Percentiles rank a stretch among this genome's conserved stretches.
phyloP scores from a whole-genome alignment of 2,113 vertebrate genomes.

The Brachypodius melanocephalos region DNA sequence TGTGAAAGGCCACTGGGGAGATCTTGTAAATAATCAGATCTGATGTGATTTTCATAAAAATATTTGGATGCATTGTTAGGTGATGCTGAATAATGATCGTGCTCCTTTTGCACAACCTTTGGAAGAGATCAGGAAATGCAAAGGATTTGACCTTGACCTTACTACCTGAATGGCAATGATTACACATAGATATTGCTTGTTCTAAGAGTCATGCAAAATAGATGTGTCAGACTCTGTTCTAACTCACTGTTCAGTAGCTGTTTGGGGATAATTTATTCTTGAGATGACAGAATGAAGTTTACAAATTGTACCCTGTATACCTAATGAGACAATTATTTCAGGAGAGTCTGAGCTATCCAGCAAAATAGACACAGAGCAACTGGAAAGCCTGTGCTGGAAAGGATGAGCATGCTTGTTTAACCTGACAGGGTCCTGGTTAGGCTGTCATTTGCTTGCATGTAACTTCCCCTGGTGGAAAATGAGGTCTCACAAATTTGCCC shows the following conservation, averaged over 20 bases:
- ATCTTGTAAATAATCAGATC: not conserved
- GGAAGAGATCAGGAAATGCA: not conserved
- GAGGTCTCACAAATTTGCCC: not conserved
- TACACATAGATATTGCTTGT: not conserved
- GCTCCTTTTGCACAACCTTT: not conserved
- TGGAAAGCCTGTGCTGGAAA: not conserved
- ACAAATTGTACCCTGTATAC: constrained; percentile 1
- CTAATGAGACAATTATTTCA: constrained; percentile 39
- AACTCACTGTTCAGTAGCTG: not conserved
- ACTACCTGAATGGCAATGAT: not conserved
- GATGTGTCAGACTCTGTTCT: not conserved
- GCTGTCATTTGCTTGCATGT: not conserved
- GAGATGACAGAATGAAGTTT: constrained; percentile 22
- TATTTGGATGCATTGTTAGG: not conserved
- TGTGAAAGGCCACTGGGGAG: not conserved
- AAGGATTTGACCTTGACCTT: not conserved
- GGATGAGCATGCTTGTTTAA: not conserved
- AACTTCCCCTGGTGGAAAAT: constrained; percentile 1
- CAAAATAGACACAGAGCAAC: not conserved
- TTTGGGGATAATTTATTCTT: constrained; percentile 6
- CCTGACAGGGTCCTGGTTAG: not conserved
- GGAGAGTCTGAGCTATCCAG: constrained; percentile 4
- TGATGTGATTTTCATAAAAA: not conserved
- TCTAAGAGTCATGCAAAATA: not conserved
- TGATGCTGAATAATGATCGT: not conserved